Evolutionary conservation across 2,113 vertebrate genomes (phyloP), one percentile per base, ranked within the genome.

Genomic region (Cyprinodon tularosa): DNA sequence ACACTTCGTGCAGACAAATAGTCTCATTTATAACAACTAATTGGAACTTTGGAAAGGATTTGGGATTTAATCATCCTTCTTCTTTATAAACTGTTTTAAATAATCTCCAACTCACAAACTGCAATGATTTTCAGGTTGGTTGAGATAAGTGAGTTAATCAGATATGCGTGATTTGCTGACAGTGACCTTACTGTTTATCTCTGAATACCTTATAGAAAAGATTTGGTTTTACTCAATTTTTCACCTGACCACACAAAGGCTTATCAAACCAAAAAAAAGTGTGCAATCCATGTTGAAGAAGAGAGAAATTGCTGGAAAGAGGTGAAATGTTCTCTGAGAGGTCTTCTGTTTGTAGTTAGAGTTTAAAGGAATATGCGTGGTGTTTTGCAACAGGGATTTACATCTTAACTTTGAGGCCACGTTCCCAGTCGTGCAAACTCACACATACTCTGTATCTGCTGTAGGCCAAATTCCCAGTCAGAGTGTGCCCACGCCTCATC

Each of bases 171-270:
- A 39, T 71, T 77, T 62, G 66, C 74, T 61, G 15, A 36, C 29
- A 48, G 45, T 66, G 57, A 86, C 80, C 80, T 81, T 66, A 44
- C 38, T 40, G 60, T 66, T 22, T 42, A n/a, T 68, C 45, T 20
- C 63, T 48, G 62, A 62, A 81, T 64, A 62, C 48, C 71, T 80
- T 36, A 68, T 66, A 9, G 50, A 45, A 50, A 73, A 22, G 60
- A 45, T 74, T 84, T 38, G 57, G 50, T 70, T 77, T 77, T 78
- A 68, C 71, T 85, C 69, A 69, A 74, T 78, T 77, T 60, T 60
- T 65, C 12, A 78, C 63, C 70, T 67, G 38, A 65, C 36, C 47
- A 63, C 44, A 66, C 11, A 71, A 63, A 68, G 68, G 39, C 68
- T 38, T 53, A 60, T 44, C 13, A 37, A 69, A 47, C 38, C 37